A percentile compares a stretch with the other conserved stretches of the same genome.
Conservation (phyloP, 1,140 invertebrate genomes). For the Drosophila ercepeae region DNA sequence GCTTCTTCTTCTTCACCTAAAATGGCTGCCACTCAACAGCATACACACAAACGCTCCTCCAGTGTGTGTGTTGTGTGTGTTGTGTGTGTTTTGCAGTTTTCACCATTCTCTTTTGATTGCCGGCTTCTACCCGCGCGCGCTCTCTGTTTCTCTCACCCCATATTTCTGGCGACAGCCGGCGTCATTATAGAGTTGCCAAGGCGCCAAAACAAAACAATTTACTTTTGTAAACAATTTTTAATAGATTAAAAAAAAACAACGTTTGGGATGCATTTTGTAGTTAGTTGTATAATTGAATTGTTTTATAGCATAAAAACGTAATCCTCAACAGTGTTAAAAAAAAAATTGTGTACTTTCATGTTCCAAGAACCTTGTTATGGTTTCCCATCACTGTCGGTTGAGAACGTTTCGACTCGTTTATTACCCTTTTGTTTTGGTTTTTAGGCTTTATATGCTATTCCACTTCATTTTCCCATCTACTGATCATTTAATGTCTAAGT, state of each 20-base stretch:
- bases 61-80: conserved; percentile 12
- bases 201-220: conserved; percentile 6
- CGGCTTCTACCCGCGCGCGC: conserved; percentile 47
- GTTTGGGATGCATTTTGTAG: background rate
- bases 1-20: conserved; percentile 68
- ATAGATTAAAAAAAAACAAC: conserved; percentile 4
- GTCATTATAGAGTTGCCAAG: conserved; percentile 50
- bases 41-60: conserved; percentile 23
- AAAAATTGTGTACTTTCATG: background rate
- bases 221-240: conserved; percentile 11
- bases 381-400: background rate
- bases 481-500: conserved; percentile 64
- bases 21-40: conserved; percentile 64
- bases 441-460: conserved; percentile 18
- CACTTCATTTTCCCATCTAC: conserved; percentile 45
- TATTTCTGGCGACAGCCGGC: conserved; percentile 34
- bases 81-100: conserved; percentile 60
- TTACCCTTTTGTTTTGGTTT: conserved; percentile 24
- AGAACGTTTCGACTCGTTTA: conserved; percentile 4
- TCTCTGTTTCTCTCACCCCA: conserved; percentile 30
- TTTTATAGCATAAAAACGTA: background rate
- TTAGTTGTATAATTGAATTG: background rate
- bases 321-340: background rate
- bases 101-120: conserved; percentile 69
- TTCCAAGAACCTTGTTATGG: background rate